Evolutionary conservation across 2,113 vertebrate species (phyloP).

Genomic region (Eulemur macaco): DNA sequence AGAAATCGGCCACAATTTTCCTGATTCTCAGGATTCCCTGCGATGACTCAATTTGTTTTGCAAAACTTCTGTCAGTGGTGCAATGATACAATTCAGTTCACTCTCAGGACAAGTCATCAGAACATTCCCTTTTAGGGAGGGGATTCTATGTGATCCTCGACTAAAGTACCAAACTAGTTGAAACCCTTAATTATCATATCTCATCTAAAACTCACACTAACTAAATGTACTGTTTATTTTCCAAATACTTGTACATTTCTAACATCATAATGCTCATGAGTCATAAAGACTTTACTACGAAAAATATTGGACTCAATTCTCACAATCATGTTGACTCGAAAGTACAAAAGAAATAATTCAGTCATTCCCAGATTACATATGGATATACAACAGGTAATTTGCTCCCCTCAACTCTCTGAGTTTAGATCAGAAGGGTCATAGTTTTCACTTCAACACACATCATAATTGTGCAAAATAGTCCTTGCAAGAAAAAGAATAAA

Average conservation of each 20-base stretch:
- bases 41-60: neutral
- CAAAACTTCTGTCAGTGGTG: neutral
- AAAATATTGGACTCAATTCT: neutral
- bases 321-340: neutral
- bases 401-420: neutral
- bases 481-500: neutral
- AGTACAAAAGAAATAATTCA: slow-evolving; percentile 20
- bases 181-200: slow-evolving; percentile 1
- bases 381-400: neutral
- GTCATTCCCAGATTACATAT: neutral
- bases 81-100: neutral
- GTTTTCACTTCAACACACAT: neutral
- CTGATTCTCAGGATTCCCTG: neutral
- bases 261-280: neutral
- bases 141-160: neutral
- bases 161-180: neutral
- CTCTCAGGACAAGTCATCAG: neutral
- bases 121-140: neutral
- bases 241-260: slow-evolving; percentile 19
- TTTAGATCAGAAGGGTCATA: neutral
- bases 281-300: slow-evolving; percentile 15
- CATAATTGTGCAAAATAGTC: neutral
- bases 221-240: slow-evolving; percentile 27
- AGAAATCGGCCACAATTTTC: neutral
- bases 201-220: slow-evolving; percentile 43